Conservation (phyloP, 2,888 invertebrate species). For the Brachypterus glaber region DNA sequence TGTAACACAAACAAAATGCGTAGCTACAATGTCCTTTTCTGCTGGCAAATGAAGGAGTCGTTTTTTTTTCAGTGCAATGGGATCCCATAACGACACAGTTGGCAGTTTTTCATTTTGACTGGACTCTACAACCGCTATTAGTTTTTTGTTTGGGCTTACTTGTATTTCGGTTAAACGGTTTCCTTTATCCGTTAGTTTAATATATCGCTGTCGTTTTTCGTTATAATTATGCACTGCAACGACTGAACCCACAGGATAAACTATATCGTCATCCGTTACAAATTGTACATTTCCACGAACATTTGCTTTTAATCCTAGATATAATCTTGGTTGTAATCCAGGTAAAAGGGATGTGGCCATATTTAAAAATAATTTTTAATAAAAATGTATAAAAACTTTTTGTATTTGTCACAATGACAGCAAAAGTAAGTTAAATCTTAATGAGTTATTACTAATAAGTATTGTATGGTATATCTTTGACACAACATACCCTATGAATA, state of each 20-base stretch:
- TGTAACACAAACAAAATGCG: conserved; percentile 56
- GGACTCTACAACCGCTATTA: conserved; percentile 54
- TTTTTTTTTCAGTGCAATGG: conserved; percentile 57
- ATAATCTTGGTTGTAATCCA: conserved; percentile 51
- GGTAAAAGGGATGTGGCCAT: too few species aligned
- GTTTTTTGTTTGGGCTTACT: conserved; percentile 57
- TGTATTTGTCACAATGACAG: too few species aligned
- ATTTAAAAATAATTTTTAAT: too few species aligned
- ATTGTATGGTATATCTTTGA: too few species aligned
- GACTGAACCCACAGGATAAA: conserved; percentile 72
- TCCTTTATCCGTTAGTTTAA: conserved; percentile 58
- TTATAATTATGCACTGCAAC: conserved; percentile 65
- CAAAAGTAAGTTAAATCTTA: too few species aligned
- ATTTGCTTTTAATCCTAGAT: conserved; percentile 56
- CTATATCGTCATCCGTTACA: conserved; percentile 61
- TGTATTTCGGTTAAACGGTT: conserved; percentile 53
- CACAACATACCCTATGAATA: too few species aligned
- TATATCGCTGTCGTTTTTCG: conserved; percentile 62
- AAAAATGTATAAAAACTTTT: too few species aligned
- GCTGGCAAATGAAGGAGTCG: conserved; percentile 49
- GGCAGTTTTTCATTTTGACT: conserved; percentile 48
- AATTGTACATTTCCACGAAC: conserved; percentile 63
- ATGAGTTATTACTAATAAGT: too few species aligned
- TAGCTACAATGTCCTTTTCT: conserved; percentile 42
- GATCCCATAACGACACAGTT: conserved; percentile 61